phyloP scores from a whole-genome alignment of 2,888 invertebrate genomes.

The Prosopocoilus inquinatus region DNA sequence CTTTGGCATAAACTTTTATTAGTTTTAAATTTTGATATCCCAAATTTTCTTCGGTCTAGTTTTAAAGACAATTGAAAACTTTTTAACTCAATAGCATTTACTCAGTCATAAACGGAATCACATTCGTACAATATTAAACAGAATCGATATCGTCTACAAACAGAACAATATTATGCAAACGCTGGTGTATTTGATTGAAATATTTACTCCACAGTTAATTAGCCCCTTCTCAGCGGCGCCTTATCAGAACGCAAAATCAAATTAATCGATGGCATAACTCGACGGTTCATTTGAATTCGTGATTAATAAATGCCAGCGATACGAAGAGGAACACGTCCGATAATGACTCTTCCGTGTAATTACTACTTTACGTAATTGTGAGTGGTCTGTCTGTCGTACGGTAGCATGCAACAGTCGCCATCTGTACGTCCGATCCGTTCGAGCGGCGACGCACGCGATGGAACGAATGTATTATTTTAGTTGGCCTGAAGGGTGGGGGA shows the following conservation, averaged over 20 bases:
- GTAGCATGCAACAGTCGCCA: slow-evolving; percentile 32
- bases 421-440: slow-evolving; percentile 30
- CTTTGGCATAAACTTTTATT: no score
- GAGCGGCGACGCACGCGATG: neutral
- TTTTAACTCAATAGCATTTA: no score
- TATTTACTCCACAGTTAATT: neutral
- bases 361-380: slow-evolving; percentile 40
- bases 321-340: slow-evolving; percentile 17
- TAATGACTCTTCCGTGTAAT: slow-evolving; percentile 41
- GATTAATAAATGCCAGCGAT: slow-evolving; percentile 25
- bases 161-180: no score
- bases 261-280: slow-evolving; percentile 10
- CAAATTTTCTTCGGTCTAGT: no score
- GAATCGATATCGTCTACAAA: no score
- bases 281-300: slow-evolving; percentile 19
- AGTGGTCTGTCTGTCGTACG: slow-evolving; percentile 26
- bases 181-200: no score
- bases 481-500: slow-evolving; percentile 36
- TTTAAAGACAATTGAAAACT: no score
- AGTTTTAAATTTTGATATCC: no score
- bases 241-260: slow-evolving; percentile 9
- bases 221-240: neutral
- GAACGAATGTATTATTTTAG: neutral
- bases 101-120: no score
- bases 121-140: no score